Percentiles rank a stretch among this genome's conserved stretches.
Evolutionary conservation across 2,113 vertebrate genomes (phyloP).

Genomic region (Coturnix japonica): DNA sequence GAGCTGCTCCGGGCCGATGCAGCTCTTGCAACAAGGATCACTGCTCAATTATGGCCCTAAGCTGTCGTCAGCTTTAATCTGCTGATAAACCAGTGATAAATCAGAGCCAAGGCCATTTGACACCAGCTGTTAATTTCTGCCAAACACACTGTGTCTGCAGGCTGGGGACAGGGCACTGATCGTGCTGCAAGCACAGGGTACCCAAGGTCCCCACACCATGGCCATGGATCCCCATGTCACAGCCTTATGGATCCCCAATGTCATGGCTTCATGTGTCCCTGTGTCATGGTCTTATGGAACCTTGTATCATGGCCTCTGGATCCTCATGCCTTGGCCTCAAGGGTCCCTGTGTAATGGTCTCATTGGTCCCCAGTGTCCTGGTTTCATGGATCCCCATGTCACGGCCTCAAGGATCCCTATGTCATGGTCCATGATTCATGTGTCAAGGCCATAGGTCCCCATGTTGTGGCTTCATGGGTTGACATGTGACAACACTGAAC

Average conservation of each 20-base stretch:
- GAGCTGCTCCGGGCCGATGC: neutral
- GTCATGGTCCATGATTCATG: neutral
- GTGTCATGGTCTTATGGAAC: too few relatives aligned
- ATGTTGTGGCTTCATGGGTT: too few relatives aligned
- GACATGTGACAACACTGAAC: neutral
- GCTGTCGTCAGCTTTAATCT: neutral
- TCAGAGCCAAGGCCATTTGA: neutral
- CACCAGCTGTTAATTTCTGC: neutral
- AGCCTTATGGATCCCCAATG: too few relatives aligned
- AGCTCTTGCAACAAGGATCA: neutral
- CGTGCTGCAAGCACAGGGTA: neutral
- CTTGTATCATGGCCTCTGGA: neutral
- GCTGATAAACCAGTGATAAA: neutral
- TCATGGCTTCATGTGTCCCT: neutral
- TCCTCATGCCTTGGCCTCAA: neutral
- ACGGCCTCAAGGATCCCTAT: too few relatives aligned
- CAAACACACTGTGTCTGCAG: neutral
- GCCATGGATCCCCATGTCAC: neutral
- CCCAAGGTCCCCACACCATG: accelerated
- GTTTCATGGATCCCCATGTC: too few relatives aligned
- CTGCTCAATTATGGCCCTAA: neutral
- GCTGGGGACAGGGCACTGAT: neutral
- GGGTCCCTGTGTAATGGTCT: too few relatives aligned
- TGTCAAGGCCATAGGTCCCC: too few relatives aligned
- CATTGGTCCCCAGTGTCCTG: too few relatives aligned